Evolutionary conservation across 2,888 invertebrate genomes (phyloP).

Genomic region (Scrobipalpa atriplicella): DNA sequence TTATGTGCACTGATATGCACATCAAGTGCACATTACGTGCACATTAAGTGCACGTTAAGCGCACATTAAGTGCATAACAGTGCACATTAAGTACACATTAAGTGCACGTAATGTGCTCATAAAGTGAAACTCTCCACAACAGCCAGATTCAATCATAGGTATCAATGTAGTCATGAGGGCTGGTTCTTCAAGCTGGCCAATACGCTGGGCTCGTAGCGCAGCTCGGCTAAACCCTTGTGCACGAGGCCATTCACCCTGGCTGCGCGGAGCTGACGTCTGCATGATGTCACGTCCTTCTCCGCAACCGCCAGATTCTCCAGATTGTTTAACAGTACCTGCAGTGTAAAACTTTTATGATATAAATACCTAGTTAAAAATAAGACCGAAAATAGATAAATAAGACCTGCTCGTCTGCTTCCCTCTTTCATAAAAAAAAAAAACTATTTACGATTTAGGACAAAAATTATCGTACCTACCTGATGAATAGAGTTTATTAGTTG

Average conservation of each 20-base stretch:
- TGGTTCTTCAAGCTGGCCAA: slow-evolving; percentile 44
- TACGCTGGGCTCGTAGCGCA: slow-evolving; percentile 58
- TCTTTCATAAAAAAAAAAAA: too few relatives aligned
- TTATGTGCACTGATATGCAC: too few relatives aligned
- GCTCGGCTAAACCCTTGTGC: slow-evolving; percentile 65
- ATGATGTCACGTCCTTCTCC: slow-evolving; percentile 61
- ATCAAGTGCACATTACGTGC: too few relatives aligned
- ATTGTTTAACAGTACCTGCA: slow-evolving; percentile 69
- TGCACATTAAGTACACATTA: too few relatives aligned
- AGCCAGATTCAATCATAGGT: not conserved
- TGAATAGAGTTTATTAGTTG: slow-evolving; percentile 71
- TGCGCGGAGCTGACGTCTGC: slow-evolving; percentile 63
- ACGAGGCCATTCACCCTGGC: slow-evolving; percentile 67
- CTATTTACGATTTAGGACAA: too few relatives aligned
- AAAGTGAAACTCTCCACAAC: too few relatives aligned
- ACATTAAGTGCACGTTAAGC: too few relatives aligned
- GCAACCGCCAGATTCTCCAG: slow-evolving; percentile 69
- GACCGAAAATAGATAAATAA: not conserved
- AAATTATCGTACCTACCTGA: slow-evolving; percentile 54
- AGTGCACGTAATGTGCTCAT: too few relatives aligned
- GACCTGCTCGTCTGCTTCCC: too few relatives aligned
- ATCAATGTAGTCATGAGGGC: not conserved
- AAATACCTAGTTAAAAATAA: too few relatives aligned
- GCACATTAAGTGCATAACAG: too few relatives aligned
- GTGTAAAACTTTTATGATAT: not conserved